Base-by-base conservation (phyloP, 1,140 invertebrate genomes). In the Calliopsis andreniformis region DNA sequence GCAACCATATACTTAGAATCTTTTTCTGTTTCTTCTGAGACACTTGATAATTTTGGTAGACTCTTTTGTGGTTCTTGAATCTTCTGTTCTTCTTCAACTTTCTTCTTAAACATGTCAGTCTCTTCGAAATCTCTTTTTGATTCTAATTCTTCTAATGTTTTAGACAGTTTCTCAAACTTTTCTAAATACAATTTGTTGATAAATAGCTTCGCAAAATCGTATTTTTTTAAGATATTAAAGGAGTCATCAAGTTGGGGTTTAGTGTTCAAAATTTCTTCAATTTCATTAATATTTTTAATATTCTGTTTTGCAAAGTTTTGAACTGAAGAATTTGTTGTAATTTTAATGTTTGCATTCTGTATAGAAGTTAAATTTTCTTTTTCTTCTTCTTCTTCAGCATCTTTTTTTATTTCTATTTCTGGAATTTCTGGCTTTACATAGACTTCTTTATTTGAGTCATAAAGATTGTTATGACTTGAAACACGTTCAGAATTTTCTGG, bases 121-220 rank as follows among this genome's bases (percentile, higher is more conserved):
- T 5, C 12, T 43, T 10, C 42, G 30, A 6, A 0, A 42, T 4
- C 6, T 49, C 12, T 32, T 16, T n/a, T 39, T 39, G 3, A 25
- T 55, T 53, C 61, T 4, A 55, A 1, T 45, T 56, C 28, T n/a
- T 75, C 28, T 16, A 75, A 55, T 45, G 10, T 32, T 25, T 49
- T 25, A 32, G 49, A 0, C 7, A 64, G n/a, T 0, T 72, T 20
- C 3, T 47, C 18, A 45, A 73, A 73, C 12, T 78, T 75, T 14
- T 75, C 3, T 23, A 20, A 0, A 35, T 66, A 73, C 0, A 68
- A n/a, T 39, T 77, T 70, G 35, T 61, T 75, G 14, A 66, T 78
- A 45, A 56, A n/a, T 64, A n/a, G 16, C 42, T 59, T 61, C 14
- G 58, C n/a, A 49, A 32, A 53, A 20, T 76, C 56, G 23, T 72